A percentile compares a stretch with the other conserved stretches of the same genome.
Evolutionary conservation across 2,797 vertebrate species (phyloP).

Genomic region (Sphenopsis melanotis): DNA sequence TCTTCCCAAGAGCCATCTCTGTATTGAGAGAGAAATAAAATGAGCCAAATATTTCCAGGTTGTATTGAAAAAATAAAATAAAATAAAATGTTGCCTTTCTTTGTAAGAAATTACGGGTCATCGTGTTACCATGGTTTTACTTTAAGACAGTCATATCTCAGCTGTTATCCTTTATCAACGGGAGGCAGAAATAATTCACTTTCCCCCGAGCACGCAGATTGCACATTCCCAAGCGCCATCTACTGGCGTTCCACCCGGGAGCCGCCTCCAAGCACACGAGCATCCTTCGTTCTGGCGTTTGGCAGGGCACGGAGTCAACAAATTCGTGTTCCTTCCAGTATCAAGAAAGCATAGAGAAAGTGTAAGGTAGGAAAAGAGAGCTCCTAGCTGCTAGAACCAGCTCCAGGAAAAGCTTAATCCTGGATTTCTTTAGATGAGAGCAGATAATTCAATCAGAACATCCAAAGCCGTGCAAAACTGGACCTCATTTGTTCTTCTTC

Average conservation of each 20-base stretch:
- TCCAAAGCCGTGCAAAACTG: not conserved
- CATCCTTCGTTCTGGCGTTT: rapidly evolving
- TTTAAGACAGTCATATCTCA: not conserved
- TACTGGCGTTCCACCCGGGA: not conserved
- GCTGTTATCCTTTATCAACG: rapidly evolving
- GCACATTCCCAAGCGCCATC: slow-evolving; percentile 3
- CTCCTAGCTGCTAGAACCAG: not conserved
- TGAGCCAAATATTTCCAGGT: not conserved
- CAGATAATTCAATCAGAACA: not conserved
- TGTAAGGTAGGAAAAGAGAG: not conserved
- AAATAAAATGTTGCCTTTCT: not conserved
- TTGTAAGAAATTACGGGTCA: not conserved
- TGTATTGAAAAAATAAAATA: not conserved
- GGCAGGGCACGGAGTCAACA: not conserved
- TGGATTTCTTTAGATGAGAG: not conserved
- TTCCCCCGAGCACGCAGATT: not conserved
- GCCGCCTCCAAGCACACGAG: rapidly evolving
- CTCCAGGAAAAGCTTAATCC: not conserved
- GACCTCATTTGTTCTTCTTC: not conserved
- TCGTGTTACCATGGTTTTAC: not conserved
- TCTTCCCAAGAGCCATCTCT: not conserved
- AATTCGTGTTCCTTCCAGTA: rapidly evolving
- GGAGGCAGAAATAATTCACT: not conserved
- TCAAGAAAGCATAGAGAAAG: not conserved
- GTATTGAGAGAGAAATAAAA: not conserved